Conservation (phyloP, 2,888 invertebrate species). For the Chorisops tibialis region DNA sequence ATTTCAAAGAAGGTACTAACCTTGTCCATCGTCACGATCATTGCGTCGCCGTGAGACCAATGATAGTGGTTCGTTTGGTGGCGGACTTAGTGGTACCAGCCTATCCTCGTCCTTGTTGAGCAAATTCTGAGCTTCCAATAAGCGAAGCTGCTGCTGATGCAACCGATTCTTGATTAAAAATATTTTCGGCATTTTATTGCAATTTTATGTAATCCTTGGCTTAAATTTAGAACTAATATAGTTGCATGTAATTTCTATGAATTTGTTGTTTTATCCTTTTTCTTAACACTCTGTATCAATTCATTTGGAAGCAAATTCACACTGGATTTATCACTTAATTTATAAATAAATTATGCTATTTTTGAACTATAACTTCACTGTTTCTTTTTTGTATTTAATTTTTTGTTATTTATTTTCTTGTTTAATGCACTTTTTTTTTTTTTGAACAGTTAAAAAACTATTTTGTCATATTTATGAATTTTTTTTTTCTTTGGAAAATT, state of each 20-base stretch:
- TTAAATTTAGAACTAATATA: background rate
- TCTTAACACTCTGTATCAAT: background rate
- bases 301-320: background rate
- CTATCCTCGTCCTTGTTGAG: constrained; percentile 62
- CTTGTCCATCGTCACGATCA: constrained; percentile 45
- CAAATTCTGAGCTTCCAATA: constrained; percentile 79
- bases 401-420: constrained; percentile 15
- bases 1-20: no score
- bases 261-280: background rate
- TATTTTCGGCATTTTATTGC: constrained; percentile 78
- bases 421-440: constrained; percentile 1
- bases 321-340: no score
- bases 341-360: no score
- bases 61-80: constrained; percentile 58
- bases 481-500: constrained; percentile 31
- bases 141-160: constrained; percentile 83
- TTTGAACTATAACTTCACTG: no score
- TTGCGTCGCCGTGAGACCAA: constrained; percentile 58
- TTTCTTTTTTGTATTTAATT: background rate
- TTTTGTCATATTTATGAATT: background rate
- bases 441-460: background rate
- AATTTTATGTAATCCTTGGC: constrained; percentile 19
- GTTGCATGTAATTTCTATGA: background rate
- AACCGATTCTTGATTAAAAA: constrained; percentile 87
- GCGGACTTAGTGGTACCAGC: constrained; percentile 59